phyloP scores from a whole-genome alignment of 2,888 invertebrate species.

The Aspidiotus destructor region DNA sequence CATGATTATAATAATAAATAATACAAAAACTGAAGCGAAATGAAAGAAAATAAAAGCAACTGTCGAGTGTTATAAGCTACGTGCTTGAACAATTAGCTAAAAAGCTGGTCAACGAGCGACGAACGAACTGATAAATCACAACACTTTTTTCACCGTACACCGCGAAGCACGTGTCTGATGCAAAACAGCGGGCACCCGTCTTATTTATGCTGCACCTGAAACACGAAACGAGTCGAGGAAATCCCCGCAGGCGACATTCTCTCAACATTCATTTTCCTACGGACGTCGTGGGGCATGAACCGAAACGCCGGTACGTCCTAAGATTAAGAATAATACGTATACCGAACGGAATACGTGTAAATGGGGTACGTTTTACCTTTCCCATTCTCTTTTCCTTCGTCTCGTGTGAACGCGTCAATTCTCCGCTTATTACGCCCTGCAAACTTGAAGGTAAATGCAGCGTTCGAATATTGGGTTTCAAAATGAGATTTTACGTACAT shows the following conservation, averaged over 20 bases:
- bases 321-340: slow-evolving; percentile 14
- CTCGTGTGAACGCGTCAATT: background rate
- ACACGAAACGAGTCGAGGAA: slow-evolving; percentile 6
- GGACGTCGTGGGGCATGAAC: slow-evolving; percentile 23
- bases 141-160: slow-evolving; percentile 4
- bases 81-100: too few relatives aligned
- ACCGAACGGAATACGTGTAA: too few relatives aligned
- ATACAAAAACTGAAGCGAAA: too few relatives aligned
- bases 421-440: too few relatives aligned
- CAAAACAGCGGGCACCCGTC: background rate
- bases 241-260: slow-evolving; percentile 6
- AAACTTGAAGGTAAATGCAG: too few relatives aligned
- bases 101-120: background rate
- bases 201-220: slow-evolving; percentile 14
- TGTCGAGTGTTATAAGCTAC: too few relatives aligned
- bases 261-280: background rate
- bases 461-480: too few relatives aligned
- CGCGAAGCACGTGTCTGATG: background rate
- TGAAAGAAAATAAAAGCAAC: too few relatives aligned
- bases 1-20: background rate
- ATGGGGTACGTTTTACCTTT: too few relatives aligned
- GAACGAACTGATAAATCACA: background rate
- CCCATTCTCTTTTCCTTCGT: background rate
- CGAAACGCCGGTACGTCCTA: slow-evolving; percentile 26
- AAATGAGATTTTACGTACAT: too few relatives aligned